phyloP scores from a whole-genome alignment of 2,113 vertebrate genomes.

The Dicaeum eximium region DNA sequence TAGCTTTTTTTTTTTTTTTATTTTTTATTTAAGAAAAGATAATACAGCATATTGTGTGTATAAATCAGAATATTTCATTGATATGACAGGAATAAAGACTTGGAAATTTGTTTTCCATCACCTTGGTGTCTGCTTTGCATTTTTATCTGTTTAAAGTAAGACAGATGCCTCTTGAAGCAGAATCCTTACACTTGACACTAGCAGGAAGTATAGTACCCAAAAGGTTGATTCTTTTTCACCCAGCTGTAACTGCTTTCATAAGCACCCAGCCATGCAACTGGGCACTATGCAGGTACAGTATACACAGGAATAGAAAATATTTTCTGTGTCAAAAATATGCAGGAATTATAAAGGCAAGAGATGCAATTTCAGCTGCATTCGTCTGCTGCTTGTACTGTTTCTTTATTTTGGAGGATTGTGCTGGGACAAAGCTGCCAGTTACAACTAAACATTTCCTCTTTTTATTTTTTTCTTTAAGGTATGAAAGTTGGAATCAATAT shows the following conservation, averaged over 20 bases:
- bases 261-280: background rate
- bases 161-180: background rate
- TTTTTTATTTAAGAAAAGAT: no score
- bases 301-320: background rate
- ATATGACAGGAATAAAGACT: no score
- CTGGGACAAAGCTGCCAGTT: background rate
- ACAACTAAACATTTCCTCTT: background rate
- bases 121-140: background rate
- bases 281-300: background rate
- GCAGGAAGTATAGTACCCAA: background rate
- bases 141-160: background rate
- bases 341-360: background rate
- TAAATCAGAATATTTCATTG: no score
- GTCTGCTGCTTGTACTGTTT: background rate
- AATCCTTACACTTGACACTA: background rate
- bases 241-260: background rate
- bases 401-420: background rate
- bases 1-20: no score
- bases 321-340: background rate
- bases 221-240: background rate
- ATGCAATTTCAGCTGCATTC: background rate
- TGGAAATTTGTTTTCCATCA: no score
- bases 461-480: background rate
- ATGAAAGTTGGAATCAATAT: background rate
- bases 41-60: no score